Evolutionary conservation across 64 coral and sea anemone species (phyloP), one percentile per base, ranked within the genome.

Genomic region (Actinia equina): DNA sequence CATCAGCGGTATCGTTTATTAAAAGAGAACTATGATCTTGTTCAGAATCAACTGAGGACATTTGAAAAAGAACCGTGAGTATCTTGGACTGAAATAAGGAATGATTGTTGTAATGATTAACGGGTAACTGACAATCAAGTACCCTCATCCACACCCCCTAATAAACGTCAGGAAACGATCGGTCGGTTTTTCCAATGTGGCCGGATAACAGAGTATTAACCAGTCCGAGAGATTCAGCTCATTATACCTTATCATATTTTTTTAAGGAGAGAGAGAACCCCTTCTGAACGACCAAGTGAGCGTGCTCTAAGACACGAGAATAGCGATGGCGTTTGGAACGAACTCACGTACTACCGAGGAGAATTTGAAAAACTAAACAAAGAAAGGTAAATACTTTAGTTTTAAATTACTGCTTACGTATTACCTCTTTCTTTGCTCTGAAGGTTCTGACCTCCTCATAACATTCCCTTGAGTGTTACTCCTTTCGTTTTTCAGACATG

Each of bases 281-380:
- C 85, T 27, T 84, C 88, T 19, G 91, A 93, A 52, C 82, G 91
- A 19, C 91, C 94, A 22, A 45, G 84, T 43, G 91, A 86, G 63
- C 81, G 84, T 51, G 91, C 88, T 43, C 71, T 96, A 51, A 78
- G 94, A 59, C 94, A 96, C 22, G 85, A 93, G 51, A 77, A 96
- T 57, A 96, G 94, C 81, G 94, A 96, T 63, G 91, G 92, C 59
- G 94, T 96, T 2, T 96, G 94, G 94, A 96, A 96, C 51, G 94
- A 96, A 69, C 53, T 96, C 60, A 88, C 91, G 6, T 69, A 96
- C 67, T 96, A 90, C 62, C 92, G 89, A 78, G 60, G 82, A 30
- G 94, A 93, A n/a, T 96, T 85, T 22, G 94, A 96, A 25, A 87
- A 89, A 30, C 85, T 96, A 46, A 87, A 49, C 18, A 90, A 93